Evolutionary conservation across 2,888 invertebrate species (phyloP).

Genomic region (Isotomurus palustris): DNA sequence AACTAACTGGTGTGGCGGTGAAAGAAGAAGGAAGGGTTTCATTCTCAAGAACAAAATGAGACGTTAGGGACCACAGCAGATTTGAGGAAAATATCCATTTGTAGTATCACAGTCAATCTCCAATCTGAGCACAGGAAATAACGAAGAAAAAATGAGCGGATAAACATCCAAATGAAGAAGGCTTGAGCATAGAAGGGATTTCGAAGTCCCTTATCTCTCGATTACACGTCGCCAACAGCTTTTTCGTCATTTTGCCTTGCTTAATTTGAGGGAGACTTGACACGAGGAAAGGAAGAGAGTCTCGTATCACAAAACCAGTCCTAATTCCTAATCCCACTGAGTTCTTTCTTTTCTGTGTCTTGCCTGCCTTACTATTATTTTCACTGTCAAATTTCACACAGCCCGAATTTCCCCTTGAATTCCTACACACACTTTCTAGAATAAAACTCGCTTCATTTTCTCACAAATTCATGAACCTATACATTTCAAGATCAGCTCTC

Average conservation of each 20-base stretch:
- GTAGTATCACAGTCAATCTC: slow-evolving; percentile 35
- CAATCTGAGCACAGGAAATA: slow-evolving; percentile 43
- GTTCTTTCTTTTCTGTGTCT: slow-evolving; percentile 4
- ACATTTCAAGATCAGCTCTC: not conserved
- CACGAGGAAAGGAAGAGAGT: not conserved
- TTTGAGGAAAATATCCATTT: not conserved
- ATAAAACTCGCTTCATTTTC: not conserved
- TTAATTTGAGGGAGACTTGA: slow-evolving; percentile 38
- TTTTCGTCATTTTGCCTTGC: slow-evolving; percentile 44
- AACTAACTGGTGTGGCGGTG: too few species aligned
- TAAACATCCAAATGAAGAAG: slow-evolving; percentile 44
- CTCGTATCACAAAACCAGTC: slow-evolving; percentile 6
- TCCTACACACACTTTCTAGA: not conserved
- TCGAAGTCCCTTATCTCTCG: slow-evolving; percentile 46
- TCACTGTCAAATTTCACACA: too few species aligned
- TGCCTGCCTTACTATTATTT: not conserved
- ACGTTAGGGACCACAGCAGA: slow-evolving; percentile 32
- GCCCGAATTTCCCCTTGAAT: too few species aligned
- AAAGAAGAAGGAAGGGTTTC: slow-evolving; percentile 16
- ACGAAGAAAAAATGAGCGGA: slow-evolving; percentile 47
- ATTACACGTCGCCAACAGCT: slow-evolving; percentile 46
- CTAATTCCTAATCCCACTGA: slow-evolving; percentile 11
- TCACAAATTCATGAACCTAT: not conserved
- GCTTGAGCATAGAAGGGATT: slow-evolving; percentile 41
- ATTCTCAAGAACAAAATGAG: slow-evolving; percentile 32